A percentile compares a stretch with the other conserved stretches of the same genome.
These are phyloP conservation scores for Macrochelys suwanniensis DNA, from an alignment of 2,797 vertebrate species.

Conservation along the genomic window DNA sequence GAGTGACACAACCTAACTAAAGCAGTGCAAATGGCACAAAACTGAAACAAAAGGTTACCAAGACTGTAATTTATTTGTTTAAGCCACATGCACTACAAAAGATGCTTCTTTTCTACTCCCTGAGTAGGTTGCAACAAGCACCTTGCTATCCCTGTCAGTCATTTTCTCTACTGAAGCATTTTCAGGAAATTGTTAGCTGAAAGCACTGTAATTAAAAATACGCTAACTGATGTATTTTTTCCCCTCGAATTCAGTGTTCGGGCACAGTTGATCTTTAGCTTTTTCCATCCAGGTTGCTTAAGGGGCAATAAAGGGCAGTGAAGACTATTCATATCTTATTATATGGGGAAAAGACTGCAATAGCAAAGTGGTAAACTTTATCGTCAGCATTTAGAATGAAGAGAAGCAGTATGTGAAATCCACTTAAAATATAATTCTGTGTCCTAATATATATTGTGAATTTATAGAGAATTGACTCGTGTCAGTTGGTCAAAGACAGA, in stretches of 20 bases:
- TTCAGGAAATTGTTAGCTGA: background rate
- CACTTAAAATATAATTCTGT: slow-evolving; percentile 77
- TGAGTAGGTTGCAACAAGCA: slow-evolving; percentile 25
- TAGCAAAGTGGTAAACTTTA: slow-evolving; percentile 71
- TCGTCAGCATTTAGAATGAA: slow-evolving; percentile 75
- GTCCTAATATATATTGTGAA: slow-evolving; percentile 79
- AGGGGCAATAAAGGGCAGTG: slow-evolving; percentile 47
- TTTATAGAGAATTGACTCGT: slow-evolving; percentile 77
- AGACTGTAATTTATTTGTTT: slow-evolving; percentile 79
- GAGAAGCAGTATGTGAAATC: slow-evolving; percentile 75
- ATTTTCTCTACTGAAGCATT: slow-evolving; percentile 52
- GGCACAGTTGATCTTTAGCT: slow-evolving; percentile 34
- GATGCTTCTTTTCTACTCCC: slow-evolving; percentile 68
- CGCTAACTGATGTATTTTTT: background rate
- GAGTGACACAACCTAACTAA: slow-evolving; percentile 64
- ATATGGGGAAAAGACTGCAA: slow-evolving; percentile 38
- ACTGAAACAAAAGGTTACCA: slow-evolving; percentile 73
- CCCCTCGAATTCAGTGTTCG: background rate
- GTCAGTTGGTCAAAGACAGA: slow-evolving; percentile 77
- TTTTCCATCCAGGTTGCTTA: slow-evolving; percentile 40
- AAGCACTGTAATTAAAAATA: background rate
- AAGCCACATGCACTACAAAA: slow-evolving; percentile 71
- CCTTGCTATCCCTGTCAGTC: slow-evolving; percentile 45
- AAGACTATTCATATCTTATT: slow-evolving; percentile 66
- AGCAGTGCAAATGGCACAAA: slow-evolving; percentile 64